Conservation (phyloP, 2,888 invertebrate species). For the Diarsia mendica region DNA sequence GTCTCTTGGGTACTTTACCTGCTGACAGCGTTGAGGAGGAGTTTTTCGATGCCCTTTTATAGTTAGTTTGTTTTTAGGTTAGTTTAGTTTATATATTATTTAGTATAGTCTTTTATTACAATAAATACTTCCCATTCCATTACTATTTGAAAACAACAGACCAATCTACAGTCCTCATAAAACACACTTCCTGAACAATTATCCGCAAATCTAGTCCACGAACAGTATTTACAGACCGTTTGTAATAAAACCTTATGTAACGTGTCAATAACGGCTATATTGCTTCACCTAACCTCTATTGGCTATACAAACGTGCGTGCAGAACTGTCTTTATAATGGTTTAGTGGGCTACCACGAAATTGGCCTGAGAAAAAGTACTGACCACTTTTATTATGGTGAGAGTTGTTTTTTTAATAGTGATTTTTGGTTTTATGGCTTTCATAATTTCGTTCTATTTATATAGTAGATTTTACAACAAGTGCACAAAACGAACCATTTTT, state of each 20-base stretch:
- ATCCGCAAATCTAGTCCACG: conserved; percentile 16
- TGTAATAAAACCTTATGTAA: conserved; percentile 25
- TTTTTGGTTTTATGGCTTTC: not conserved
- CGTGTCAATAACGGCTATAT: conserved; percentile 17
- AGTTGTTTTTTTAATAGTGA: not conserved
- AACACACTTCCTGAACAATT: conserved; percentile 34
- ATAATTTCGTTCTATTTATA: not conserved
- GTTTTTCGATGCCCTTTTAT: no score
- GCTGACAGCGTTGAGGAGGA: no score
- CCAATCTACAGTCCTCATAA: conserved; percentile 10
- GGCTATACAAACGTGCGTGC: conserved; percentile 9
- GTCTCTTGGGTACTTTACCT: no score
- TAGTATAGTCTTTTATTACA: no score
- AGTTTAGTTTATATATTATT: no score
- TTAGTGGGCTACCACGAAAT: conserved; percentile 17
- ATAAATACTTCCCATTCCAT: no score
- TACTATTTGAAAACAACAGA: not conserved
- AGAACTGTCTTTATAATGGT: conserved; percentile 1
- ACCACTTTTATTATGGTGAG: not conserved
- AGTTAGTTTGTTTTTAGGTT: no score
- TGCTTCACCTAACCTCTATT: conserved; percentile 27
- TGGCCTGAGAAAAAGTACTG: not conserved
- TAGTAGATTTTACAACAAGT: no score
- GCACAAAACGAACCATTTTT: no score
- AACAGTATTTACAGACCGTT: conserved; percentile 22